Evolutionary conservation across 2,797 vertebrate species (phyloP).

Genomic region (Simalia tracyae): DNA sequence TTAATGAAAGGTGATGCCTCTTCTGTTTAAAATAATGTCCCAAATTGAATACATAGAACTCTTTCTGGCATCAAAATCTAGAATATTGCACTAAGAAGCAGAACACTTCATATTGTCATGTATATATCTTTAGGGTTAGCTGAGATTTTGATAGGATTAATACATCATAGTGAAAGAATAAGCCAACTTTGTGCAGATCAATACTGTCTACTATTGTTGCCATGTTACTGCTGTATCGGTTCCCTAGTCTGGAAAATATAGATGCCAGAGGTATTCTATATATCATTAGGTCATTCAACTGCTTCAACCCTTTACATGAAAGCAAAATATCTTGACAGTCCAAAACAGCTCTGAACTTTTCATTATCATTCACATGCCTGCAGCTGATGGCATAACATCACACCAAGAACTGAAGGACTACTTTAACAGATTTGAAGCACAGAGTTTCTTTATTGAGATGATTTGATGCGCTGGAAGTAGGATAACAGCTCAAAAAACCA

Average conservation of each 20-base stretch:
- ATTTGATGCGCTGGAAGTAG: background rate
- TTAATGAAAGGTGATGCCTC: slow-evolving; percentile 40
- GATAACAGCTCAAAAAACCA: background rate
- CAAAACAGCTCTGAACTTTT: background rate
- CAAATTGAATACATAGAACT: slow-evolving; percentile 4
- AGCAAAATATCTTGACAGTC: too few species aligned
- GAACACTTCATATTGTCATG: background rate
- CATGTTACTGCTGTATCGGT: background rate
- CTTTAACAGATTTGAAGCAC: background rate
- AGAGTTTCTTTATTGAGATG: background rate
- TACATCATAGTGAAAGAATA: background rate
- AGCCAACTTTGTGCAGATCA: background rate
- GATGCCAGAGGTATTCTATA: background rate
- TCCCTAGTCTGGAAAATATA: background rate
- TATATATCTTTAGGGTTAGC: background rate
- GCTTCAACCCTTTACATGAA: background rate
- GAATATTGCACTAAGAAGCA: background rate
- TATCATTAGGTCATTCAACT: background rate
- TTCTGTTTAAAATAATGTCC: slow-evolving; percentile 46
- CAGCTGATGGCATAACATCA: background rate
- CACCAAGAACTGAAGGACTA: background rate
- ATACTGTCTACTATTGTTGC: background rate
- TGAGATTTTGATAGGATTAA: background rate
- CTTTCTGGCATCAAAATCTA: slow-evolving; percentile 16
- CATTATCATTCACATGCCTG: background rate